A percentile compares a stretch with the other conserved stretches of the same genome.
Conservation (phyloP, 2,797 vertebrate genomes). For the Fratercula arctica region DNA sequence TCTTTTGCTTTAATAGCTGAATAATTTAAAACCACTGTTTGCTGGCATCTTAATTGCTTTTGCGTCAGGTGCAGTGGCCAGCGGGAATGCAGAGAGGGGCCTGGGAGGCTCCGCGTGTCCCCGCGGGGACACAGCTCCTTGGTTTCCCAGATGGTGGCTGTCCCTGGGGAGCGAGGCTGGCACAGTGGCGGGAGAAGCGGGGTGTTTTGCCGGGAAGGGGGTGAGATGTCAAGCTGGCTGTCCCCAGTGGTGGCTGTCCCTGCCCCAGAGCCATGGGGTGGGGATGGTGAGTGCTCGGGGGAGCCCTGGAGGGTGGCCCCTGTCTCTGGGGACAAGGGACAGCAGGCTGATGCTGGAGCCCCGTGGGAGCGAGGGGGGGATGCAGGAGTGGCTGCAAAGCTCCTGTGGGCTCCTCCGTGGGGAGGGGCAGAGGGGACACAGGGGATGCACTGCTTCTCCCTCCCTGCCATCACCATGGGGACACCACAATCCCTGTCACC, state of each 20-base stretch:
- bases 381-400: background rate
- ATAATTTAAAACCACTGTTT: conserved; percentile 76
- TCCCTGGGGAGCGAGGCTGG: background rate
- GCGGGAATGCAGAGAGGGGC: conserved; percentile 64
- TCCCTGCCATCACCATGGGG: background rate
- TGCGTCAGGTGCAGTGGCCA: conserved; percentile 61
- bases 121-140: background rate
- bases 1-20: conserved; percentile 79
- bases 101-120: rapidly evolving
- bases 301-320: background rate
- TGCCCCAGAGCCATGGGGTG: background rate
- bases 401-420: background rate
- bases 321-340: background rate
- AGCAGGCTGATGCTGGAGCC: background rate
- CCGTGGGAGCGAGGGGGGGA: rapidly evolving
- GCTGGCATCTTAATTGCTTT: conserved; percentile 78
- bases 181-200: rapidly evolving
- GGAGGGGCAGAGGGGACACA: background rate
- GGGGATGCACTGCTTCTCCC: background rate
- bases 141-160: conserved; percentile 1
- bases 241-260: background rate
- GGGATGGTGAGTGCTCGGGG: rapidly evolving
- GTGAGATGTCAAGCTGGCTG: background rate
- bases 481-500: rapidly evolving
- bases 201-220: background rate